phyloP scores from a whole-genome alignment of 1,140 invertebrate species.

The Bombus haemorrhoidalis region DNA sequence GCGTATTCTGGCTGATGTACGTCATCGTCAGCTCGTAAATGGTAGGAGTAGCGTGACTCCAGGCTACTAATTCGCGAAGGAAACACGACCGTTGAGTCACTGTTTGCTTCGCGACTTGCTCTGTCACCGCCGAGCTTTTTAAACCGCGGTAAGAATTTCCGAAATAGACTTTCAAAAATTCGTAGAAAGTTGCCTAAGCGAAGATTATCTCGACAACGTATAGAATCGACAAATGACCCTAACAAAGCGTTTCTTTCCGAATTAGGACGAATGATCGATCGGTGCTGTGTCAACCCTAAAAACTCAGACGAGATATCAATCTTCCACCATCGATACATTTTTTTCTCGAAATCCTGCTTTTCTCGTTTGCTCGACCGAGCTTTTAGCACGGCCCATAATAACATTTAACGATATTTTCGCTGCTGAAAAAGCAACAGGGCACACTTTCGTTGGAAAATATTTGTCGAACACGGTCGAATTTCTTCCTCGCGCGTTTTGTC shows the following conservation, averaged over 20 bases:
- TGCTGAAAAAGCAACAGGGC: neutral
- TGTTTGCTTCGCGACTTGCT: neutral
- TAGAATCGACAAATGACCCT: neutral
- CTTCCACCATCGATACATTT: neutral
- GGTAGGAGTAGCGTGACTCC: constrained; percentile 23
- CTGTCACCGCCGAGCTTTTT: neutral
- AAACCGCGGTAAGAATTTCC: neutral
- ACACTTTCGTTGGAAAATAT: constrained; percentile 21
- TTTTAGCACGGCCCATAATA: neutral
- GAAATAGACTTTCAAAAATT: neutral
- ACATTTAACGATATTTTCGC: constrained; percentile 13
- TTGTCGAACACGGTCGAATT: constrained; percentile 20
- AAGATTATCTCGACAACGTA: neutral
- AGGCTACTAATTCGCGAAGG: neutral
- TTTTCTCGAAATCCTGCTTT: neutral
- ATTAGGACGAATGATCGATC: neutral
- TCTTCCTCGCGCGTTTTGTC: neutral
- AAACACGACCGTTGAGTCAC: constrained; percentile 10
- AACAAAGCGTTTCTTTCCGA: neutral
- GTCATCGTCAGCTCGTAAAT: constrained; percentile 26
- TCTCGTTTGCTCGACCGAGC: neutral
- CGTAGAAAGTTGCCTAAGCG: too few species aligned
- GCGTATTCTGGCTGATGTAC: neutral
- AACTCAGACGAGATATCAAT: neutral
- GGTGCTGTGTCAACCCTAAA: neutral